These are phyloP conservation scores for Drosophila mulleri DNA, from an alignment of 2,888 invertebrate genomes.

Conservation along the genomic window DNA sequence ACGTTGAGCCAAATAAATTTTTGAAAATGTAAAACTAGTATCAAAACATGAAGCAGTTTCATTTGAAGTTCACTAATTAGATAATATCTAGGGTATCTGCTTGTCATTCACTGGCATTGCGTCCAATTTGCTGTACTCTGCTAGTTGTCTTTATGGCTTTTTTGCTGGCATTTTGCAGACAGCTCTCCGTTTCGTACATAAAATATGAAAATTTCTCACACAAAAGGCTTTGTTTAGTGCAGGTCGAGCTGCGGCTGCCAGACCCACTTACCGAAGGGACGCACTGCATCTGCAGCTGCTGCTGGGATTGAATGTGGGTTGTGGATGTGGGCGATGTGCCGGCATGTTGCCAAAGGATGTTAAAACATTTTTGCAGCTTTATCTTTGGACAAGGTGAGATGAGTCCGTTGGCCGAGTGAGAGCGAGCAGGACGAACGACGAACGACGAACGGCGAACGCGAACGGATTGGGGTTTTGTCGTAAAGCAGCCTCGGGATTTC, in stretches of 20 bases:
- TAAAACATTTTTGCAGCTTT: slow-evolving; percentile 81
- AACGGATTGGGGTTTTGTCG: slow-evolving; percentile 33
- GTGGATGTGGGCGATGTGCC: slow-evolving; percentile 18
- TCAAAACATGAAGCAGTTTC: background rate
- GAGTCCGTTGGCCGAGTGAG: background rate
- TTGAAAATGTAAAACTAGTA: background rate
- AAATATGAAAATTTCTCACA: slow-evolving; percentile 74
- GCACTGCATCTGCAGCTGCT: slow-evolving; percentile 45
- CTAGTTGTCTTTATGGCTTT: slow-evolving; percentile 17
- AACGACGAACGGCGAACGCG: slow-evolving; percentile 2
- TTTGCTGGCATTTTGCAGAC: slow-evolving; percentile 25
- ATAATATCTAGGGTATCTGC: background rate
- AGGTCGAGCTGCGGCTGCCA: slow-evolving; percentile 59
- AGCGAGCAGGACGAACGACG: slow-evolving; percentile 3
- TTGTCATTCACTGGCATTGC: background rate
- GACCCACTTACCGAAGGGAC: slow-evolving; percentile 53
- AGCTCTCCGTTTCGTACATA: slow-evolving; percentile 57
- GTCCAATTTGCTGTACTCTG: background rate
- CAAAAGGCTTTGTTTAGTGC: slow-evolving; percentile 73
- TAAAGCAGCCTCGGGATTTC: slow-evolving; percentile 75
- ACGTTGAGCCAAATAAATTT: background rate
- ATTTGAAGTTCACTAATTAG: background rate
- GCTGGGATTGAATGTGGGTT: slow-evolving; percentile 15
- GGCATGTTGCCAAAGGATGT: slow-evolving; percentile 78
- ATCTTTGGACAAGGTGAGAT: slow-evolving; percentile 65